Evolutionary conservation across 2,113 vertebrate genomes (phyloP), one percentile per base, ranked within the genome.

Genomic region (Prolemur simus): DNA sequence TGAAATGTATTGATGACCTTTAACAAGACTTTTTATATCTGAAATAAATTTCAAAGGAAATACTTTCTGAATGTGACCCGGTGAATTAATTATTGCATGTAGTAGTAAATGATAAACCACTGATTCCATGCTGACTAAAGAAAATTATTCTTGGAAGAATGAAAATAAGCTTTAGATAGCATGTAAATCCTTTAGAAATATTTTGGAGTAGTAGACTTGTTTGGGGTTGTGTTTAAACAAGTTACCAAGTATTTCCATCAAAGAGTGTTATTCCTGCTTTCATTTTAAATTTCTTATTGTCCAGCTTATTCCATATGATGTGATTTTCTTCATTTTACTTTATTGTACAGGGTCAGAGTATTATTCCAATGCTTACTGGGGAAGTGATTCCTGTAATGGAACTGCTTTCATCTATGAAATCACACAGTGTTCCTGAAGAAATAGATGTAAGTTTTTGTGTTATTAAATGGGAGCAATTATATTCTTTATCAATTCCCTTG

Each of bases 301-400:
- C 52, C 68, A 14, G 78, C 56, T 93, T 47, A 74, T 92, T 29
- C 47, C 29, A 37, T 87, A 14, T 42, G 80, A 5, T 68, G 64
- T 77, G 34, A n/a, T 96, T 81, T 54, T 95, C 76, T 94, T 96
- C 12, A 23, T 92, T 81, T 85, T 96, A 37, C 64, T 98, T 97
- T 98, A 76, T 97, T 95, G 0, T 66, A 3, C 96, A 99, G 99
- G 99, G 99, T 96, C 99, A 99, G 97, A 99, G 99, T 98, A 99
- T 99, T 96, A 99, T 99, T 98, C 99, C 99, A 74, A 99, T 99
- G 98, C 98, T 99, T 80, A 99, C 99, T 60, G 98, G 99, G 95
- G 99, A 99, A 98, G 99, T 99, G 52, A 98, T 99, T 98, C 99
- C 99, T 58, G 99, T 99, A 96, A 99, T 99, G 99, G 99, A 99